Evolutionary conservation across 2,797 vertebrate genomes (phyloP).

Genomic region (Chromis chromis): DNA sequence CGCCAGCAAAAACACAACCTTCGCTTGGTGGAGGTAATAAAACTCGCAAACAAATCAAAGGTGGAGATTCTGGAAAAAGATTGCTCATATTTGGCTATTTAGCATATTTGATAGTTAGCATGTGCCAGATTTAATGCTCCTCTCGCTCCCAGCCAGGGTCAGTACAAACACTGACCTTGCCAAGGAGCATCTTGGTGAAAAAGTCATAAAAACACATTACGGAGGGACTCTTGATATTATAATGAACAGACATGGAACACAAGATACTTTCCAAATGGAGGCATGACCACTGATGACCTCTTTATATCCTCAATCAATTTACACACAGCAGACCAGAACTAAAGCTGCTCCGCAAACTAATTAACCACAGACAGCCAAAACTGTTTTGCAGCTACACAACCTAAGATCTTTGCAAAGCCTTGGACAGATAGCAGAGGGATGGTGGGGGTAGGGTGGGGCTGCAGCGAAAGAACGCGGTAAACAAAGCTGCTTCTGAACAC

Average conservation of each 20-base stretch:
- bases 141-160: too few relatives aligned
- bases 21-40: too few relatives aligned
- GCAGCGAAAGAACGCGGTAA: not conserved
- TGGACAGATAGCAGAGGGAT: not conserved
- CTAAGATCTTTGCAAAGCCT: not conserved
- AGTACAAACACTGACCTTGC: not conserved
- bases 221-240: not conserved
- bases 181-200: not conserved
- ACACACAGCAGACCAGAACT: not conserved
- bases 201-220: not conserved
- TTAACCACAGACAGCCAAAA: not conserved
- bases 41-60: too few relatives aligned
- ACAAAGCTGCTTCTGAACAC: slow-evolving; percentile 29
- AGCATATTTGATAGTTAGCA: too few relatives aligned
- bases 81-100: too few relatives aligned
- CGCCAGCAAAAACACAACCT: too few relatives aligned
- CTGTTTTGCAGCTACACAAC: not conserved
- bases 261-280: not conserved
- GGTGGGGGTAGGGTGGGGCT: not conserved
- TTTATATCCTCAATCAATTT: slow-evolving; percentile 1
- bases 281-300: not conserved
- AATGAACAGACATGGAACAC: not conserved
- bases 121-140: too few relatives aligned
- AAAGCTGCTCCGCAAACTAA: not conserved
- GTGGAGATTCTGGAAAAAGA: too few relatives aligned